Conservation (phyloP, 1,140 invertebrate species). For the Drosophila paulistorum region DNA sequence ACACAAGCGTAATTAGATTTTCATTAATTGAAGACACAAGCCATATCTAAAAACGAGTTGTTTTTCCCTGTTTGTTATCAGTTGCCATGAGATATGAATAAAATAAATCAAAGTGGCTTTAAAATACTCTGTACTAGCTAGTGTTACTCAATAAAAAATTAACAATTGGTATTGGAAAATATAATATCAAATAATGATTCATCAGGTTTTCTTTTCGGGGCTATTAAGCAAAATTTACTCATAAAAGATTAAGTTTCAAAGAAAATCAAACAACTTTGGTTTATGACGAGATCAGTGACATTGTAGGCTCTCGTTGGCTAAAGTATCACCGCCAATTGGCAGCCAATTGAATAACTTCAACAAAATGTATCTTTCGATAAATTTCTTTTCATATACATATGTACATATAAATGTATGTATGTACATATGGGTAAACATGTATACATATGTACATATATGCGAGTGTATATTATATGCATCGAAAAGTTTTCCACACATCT, state of each 20-base stretch:
- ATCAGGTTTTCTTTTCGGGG: too few species aligned
- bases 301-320: too few species aligned
- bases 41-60: not conserved
- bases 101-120: too few species aligned
- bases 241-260: too few species aligned
- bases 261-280: not conserved
- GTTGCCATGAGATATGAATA: not conserved
- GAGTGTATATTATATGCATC: not conserved
- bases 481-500: conserved; percentile 32
- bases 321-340: conserved; percentile 25
- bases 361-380: conserved; percentile 18
- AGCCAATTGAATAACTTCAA: conserved; percentile 57
- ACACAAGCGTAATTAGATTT: conserved; percentile 5
- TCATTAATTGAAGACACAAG: conserved; percentile 1
- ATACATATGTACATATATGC: too few species aligned
- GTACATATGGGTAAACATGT: too few species aligned
- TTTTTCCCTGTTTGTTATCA: not conserved
- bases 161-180: too few species aligned
- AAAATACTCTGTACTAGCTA: too few species aligned
- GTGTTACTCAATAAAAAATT: too few species aligned
- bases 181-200: too few species aligned
- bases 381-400: not conserved
- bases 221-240: too few species aligned
- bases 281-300: not conserved
- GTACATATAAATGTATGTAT: too few species aligned